Evolutionary conservation across 1,140 invertebrate genomes (phyloP), one percentile per base, ranked within the genome.

Genomic region (Bombus superbus): DNA sequence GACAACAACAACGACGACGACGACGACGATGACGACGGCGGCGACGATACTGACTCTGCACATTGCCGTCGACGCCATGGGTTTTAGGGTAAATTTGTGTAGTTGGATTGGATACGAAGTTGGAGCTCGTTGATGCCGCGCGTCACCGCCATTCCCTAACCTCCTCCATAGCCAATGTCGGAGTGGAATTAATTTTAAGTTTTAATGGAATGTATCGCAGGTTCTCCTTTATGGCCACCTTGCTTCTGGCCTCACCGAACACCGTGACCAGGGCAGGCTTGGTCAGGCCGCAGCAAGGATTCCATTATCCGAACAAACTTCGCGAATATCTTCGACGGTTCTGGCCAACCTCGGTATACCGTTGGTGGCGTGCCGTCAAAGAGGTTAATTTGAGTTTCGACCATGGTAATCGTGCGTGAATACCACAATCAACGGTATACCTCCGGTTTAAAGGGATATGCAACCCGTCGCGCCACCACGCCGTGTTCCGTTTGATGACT

Each of bases 151-250:
- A 72, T 86, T 83, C 81, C 40, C 68, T 72, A n/a, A 44, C 83
- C 73, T 53, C 72, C 40, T 77, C 32, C 81, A 59, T 15, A 42
- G 53, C 69, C 88, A 78, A 81, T 73, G 86, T 86, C 79, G 81
- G 86, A 86, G 86, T 85, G 85, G 90, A 94, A 94, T 94, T 94
- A 94, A 94, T 94, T 94, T 92, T 90, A 94, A 94, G 92, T 94
- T 93, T 94, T 94, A 94, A 94, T 94, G 91, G 92, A 93, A 92
- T 89, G 81, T 90, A 93, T 93, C 83, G 86, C 87, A 88, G 86
- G 81, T 79, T 81, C 84, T 91, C 90, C 92, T 93, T 94, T 92
- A 93, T 91, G 86, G 85, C 91, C 91, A 92, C 90, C 92, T 93
- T 92, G 71, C 79, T 66, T 59, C 71, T 40, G 78, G 66, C 44